Evolutionary conservation across 2,888 invertebrate genomes (phyloP).

Genomic region (Dichetophora obliterata): DNA sequence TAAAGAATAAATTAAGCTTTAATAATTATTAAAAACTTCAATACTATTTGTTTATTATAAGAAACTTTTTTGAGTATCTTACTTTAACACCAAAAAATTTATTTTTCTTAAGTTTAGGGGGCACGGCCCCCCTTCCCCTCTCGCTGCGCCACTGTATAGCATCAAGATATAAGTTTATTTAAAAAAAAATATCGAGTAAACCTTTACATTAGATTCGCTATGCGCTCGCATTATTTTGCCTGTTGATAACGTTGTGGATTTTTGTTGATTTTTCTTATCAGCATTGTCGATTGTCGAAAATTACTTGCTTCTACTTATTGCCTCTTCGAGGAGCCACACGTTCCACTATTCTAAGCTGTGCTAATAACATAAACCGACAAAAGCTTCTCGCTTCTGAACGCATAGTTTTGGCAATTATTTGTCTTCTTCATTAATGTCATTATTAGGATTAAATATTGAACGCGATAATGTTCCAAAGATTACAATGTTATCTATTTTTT

Average conservation of each 20-base stretch:
- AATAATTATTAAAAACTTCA: too few relatives aligned
- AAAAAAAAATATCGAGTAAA: not conserved
- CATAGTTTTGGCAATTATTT: slow-evolving; percentile 19
- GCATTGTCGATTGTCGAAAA: slow-evolving; percentile 61
- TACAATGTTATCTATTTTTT: not conserved
- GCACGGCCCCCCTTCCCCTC: too few relatives aligned
- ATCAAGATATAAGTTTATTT: slow-evolving; percentile 6
- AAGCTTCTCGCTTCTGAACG: slow-evolving; percentile 6
- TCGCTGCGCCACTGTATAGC: too few relatives aligned
- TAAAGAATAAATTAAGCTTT: too few relatives aligned
- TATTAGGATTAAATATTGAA: not conserved
- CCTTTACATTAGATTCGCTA: slow-evolving; percentile 1
- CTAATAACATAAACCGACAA: slow-evolving; percentile 30
- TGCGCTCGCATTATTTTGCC: not conserved
- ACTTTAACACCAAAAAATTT: too few relatives aligned
- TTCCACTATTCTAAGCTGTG: not conserved
- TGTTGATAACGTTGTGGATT: not conserved
- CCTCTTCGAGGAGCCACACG: slow-evolving; percentile 31
- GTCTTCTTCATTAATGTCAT: not conserved
- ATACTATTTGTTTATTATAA: too few relatives aligned
- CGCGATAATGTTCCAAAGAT: not conserved
- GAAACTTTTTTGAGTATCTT: too few relatives aligned
- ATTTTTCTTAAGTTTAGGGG: too few relatives aligned
- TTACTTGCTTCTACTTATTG: slow-evolving; percentile 49
- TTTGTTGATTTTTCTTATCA: slow-evolving; percentile 45